Evolutionary conservation across 2,888 invertebrate species (phyloP).

Genomic region (Synergus laeviventris): DNA sequence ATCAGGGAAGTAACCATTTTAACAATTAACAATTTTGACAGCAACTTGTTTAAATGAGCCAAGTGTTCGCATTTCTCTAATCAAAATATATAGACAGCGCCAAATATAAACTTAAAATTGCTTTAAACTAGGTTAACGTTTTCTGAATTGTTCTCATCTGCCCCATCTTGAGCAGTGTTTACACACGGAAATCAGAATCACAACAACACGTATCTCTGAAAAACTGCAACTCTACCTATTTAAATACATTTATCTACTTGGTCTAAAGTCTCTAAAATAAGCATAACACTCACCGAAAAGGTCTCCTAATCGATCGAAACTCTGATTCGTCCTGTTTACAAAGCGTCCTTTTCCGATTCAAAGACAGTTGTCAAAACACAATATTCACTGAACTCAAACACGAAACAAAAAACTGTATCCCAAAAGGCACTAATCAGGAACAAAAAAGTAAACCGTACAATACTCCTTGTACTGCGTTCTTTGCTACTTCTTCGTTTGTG

Average conservation of each 20-base stretch:
- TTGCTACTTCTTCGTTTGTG: not conserved
- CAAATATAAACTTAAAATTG: slow-evolving; percentile 29
- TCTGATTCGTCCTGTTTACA: slow-evolving; percentile 21
- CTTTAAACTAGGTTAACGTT: not conserved
- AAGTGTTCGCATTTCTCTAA: not conserved
- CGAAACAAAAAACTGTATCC: slow-evolving; percentile 36
- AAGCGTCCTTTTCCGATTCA: not conserved
- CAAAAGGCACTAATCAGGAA: slow-evolving; percentile 32
- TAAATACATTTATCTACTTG: not conserved
- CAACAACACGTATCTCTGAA: not conserved
- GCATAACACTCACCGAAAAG: slow-evolving; percentile 16
- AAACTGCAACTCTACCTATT: not conserved
- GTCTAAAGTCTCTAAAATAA: not conserved
- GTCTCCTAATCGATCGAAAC: slow-evolving; percentile 5
- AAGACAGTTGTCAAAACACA: not conserved
- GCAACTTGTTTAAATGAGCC: too few relatives aligned
- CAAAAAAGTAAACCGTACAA: slow-evolving; percentile 1
- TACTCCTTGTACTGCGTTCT: not conserved
- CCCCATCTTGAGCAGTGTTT: not conserved
- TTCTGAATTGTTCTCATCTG: not conserved
- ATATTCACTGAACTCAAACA: slow-evolving; percentile 17
- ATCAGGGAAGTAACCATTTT: too few relatives aligned
- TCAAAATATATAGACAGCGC: not conserved
- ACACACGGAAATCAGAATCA: not conserved
- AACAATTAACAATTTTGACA: too few relatives aligned